Conservation (phyloP, 1,140 invertebrate species). For the Holcopasites calliopsidis region DNA sequence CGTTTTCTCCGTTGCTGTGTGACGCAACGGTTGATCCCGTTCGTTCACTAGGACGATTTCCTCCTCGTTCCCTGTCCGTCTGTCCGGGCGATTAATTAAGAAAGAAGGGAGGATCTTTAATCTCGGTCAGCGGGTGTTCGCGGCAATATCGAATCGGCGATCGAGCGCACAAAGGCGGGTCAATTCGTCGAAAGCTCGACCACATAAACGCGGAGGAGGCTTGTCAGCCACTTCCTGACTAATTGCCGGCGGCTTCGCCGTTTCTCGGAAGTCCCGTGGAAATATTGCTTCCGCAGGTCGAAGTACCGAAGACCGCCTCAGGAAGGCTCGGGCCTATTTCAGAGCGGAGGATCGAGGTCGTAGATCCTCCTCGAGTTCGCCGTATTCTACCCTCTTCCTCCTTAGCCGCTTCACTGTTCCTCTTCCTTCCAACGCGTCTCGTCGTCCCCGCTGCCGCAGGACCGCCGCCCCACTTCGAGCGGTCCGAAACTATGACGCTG, state of each 20-base stretch:
- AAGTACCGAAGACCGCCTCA: constrained; percentile 56
- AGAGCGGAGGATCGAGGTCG: constrained; percentile 50
- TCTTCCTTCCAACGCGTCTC: background rate
- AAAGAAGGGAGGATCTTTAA: constrained; percentile 41
- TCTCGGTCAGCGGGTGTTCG: constrained; percentile 32
- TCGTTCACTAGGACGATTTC: background rate
- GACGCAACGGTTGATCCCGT: background rate
- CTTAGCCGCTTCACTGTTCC: background rate
- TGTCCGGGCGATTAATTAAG: constrained; percentile 30
- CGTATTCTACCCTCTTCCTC: background rate
- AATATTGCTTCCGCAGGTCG: constrained; percentile 66
- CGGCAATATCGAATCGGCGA: constrained; percentile 38
- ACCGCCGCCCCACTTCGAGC: constrained; percentile 3
- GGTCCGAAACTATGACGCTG: constrained; percentile 26
- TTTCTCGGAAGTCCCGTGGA: constrained; percentile 63
- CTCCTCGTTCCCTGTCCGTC: background rate
- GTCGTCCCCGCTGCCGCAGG: background rate
- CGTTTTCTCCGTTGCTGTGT: background rate
- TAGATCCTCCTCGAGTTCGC: constrained; percentile 48
- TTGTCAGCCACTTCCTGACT: constrained; percentile 69
- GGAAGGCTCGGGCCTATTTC: constrained; percentile 57
- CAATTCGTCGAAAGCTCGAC: constrained; percentile 56
- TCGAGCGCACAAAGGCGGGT: constrained; percentile 44
- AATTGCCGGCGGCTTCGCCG: constrained; percentile 61
- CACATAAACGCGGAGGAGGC: constrained; percentile 50